Base-by-base conservation (phyloP, 2,888 invertebrate genomes). In the Caenorhabditis japonica region DNA sequence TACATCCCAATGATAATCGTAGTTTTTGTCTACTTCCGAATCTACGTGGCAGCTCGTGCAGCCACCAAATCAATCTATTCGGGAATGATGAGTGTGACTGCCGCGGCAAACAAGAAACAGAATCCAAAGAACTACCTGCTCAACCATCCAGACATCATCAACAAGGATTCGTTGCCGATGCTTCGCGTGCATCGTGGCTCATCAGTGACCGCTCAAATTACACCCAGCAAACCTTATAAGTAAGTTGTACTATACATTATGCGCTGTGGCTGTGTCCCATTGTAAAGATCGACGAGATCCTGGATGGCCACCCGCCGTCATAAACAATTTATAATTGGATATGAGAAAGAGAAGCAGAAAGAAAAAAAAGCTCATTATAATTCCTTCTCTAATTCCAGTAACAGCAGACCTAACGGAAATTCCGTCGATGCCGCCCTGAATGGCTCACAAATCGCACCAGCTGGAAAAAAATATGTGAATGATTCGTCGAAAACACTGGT, bases 1-100 rank as follows among this genome's bases (percentile, higher is more conserved):
- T 97, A 94, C 90, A 93, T 96, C 30, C 97, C 97, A 39, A 95
- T 95, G 94, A 92, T 95, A 85, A 94, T 97, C 81, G 97, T 97
- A 94, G 91, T 95, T 85, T 96, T 95, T 91, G 96, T 97, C 91
- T 97, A 97, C 89, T 95, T 95, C 93, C 91, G 94, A 83, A 97
- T 97, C 84, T 97, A 96, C 90, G 92, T 93, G 80, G 95, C 96
- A 4, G 97, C 97, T 0, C 73, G 86, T 13, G 82, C 84, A 2
- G 87, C 87, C 7, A 87, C 87, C 41, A 86, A 84, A 58, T 82
- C 82, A 64, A 82, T 85, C 30, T 86, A 86, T 69, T 83, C 84
- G 15, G 86, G 86, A 46, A 72, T 72, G 71, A 72, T 71, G 64
- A 69, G 68, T 39, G 69, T 64, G 13, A 75, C 83, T 15, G 84